Percentiles rank a stretch among this genome's conserved stretches.
phyloP scores from a whole-genome alignment of 2,888 invertebrate species.

The Heteromyza rotundicornis region DNA sequence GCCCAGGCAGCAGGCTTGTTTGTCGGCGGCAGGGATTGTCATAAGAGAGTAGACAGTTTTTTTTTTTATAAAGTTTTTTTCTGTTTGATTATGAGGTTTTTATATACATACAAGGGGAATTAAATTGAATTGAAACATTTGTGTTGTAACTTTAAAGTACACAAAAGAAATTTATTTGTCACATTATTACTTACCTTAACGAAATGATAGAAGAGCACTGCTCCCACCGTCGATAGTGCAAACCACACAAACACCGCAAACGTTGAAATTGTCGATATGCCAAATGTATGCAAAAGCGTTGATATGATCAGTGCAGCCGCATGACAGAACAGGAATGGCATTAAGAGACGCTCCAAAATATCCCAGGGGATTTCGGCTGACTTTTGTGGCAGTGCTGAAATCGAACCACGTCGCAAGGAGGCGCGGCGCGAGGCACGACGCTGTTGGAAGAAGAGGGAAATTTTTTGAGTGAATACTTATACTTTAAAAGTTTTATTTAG shows the following conservation, averaged over 20 bases:
- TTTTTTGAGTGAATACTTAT: no score
- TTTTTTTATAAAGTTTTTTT: no score
- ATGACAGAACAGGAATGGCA: constrained; percentile 81
- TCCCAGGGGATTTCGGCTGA: constrained; percentile 74
- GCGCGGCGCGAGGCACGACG: constrained; percentile 64
- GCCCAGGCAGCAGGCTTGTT: no score
- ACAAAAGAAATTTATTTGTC: no score
- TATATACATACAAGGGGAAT: no score
- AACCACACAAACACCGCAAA: constrained; percentile 82
- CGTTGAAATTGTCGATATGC: constrained; percentile 77
- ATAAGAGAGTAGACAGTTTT: no score
- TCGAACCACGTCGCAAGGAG: constrained; percentile 68
- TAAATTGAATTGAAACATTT: no score
- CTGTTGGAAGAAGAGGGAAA: constrained; percentile 34
- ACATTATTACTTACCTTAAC: constrained; percentile 82
- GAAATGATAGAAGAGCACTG: constrained; percentile 83
- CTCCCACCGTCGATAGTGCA: constrained; percentile 74
- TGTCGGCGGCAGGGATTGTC: no score
- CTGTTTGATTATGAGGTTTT: no score
- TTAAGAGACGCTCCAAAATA: constrained; percentile 73
- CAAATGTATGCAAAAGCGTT: constrained; percentile 72
- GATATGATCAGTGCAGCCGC: constrained; percentile 79
- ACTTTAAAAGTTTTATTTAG: no score
- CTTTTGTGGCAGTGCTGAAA: constrained; percentile 66
- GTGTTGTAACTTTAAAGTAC: no score